Base-by-base conservation (phyloP, 2,888 invertebrate genomes). In the Augochlorella aurata region DNA sequence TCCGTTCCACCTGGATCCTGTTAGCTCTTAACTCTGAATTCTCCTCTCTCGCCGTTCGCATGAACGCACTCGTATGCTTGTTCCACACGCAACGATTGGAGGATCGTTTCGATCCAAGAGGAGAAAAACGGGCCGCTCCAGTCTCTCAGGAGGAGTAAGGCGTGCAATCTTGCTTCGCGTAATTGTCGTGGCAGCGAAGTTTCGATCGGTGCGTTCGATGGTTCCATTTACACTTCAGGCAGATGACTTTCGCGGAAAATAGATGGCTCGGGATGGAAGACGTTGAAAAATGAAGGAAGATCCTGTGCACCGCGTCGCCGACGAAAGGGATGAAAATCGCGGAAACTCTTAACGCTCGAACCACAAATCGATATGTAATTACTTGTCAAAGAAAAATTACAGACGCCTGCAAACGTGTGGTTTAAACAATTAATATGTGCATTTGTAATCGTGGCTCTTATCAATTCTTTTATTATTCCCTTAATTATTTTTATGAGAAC, bases 121-220 rank as follows among this genome's bases (percentile, higher is more conserved):
- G 18, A n/a, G 52, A 63, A 69, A 75, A 75, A 75, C 38, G 49
- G 54, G 21, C 54, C 54, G 54, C 54, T 21, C 4, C 4, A 21
- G 54, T 21, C 54, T 21, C 54, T 21, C 21, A 16, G 29, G 61
- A 8, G 29, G 61, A 61, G 24, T 61, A 29, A 29, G 24, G 14
- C 61, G 24, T 47, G 45, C n/a, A 44, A 44, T 65, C 44, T 10
- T 63, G 54, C 63, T 2, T 16, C 29, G 63, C 38, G 44, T 65
- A 21, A 65, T 66, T 47, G 66, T n/a, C 44, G 45, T 7, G 21
- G 21, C n/a, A 21, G 66, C 45, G 66, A 21, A 45, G 45, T 45
- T 44, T 44, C 65, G 66, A 45, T 45, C 47, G 66, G n/a, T 66
- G 45, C 45, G 44, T 66, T 47, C 47, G 66, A 66, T 66, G 45